These are phyloP conservation scores for Ceratina japonica DNA, from an alignment of 1,140 invertebrate species.

Conservation along the genomic window DNA sequence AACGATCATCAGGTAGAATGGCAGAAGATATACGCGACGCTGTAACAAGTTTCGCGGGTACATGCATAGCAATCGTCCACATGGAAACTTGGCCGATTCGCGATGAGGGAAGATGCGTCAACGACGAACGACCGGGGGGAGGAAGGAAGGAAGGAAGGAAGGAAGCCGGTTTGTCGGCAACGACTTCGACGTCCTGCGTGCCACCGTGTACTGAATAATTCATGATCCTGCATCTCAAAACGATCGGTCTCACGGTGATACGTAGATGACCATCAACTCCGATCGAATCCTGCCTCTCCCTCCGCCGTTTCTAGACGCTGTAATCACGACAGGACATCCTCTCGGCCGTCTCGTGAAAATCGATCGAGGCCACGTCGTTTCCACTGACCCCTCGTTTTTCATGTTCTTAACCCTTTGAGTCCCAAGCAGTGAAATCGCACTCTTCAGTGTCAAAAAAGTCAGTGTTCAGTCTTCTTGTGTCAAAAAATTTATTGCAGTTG, in stretches of 20 bases:
- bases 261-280: slow-evolving; percentile 49
- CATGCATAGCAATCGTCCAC: background rate
- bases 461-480: too few relatives aligned
- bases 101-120: slow-evolving; percentile 23
- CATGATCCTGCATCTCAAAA: slow-evolving; percentile 35
- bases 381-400: background rate
- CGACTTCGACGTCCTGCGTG: slow-evolving; percentile 41
- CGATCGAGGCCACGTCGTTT: slow-evolving; percentile 15
- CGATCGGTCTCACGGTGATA: slow-evolving; percentile 19
- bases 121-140: background rate
- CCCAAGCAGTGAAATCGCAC: too few relatives aligned
- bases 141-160: background rate
- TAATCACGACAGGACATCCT: slow-evolving; percentile 34
- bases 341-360: slow-evolving; percentile 12
- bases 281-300: slow-evolving; percentile 15
- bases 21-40: slow-evolving; percentile 1
- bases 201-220: slow-evolving; percentile 48
- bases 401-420: background rate
- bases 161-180: slow-evolving; percentile 28
- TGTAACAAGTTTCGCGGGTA: background rate
- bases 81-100: slow-evolving; percentile 28
- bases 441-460: too few relatives aligned
- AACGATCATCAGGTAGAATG: background rate
- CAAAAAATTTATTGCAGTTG: too few relatives aligned
- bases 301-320: background rate